Evolutionary conservation across 2,888 invertebrate genomes (phyloP), one percentile per base, ranked within the genome.

Genomic region (Habroteleia sp.): DNA sequence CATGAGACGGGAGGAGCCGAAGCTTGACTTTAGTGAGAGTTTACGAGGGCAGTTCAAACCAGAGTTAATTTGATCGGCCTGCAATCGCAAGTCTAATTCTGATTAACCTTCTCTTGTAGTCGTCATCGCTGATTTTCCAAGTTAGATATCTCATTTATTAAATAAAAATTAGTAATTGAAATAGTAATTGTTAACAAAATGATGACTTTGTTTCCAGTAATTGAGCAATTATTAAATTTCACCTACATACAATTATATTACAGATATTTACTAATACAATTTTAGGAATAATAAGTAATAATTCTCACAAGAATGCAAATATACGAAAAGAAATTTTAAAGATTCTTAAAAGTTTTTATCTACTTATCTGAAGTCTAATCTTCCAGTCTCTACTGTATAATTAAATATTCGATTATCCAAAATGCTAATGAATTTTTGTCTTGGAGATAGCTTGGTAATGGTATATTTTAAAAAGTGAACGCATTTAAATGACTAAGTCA

Each of bases 51-150:
- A 81, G 82, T 83, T 76, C 81, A 82, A 84, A 81, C 83, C 80
- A 82, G 81, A 83, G 85, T 87, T 87, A 87, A 87, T 88, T 88
- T 85, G 85, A 88, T 88, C 86, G 84, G 80, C 83, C 84, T 79
- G 85, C 84, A 85, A 87, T 86, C 83, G 83, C 79, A 74, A 81
- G 84, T 83, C 84, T 84, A 84, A 87, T 84, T 83, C 85, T 87
- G 86, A 87, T 88, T 87, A 85, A 79, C 62, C 62, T 62, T 66
- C 73, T 50, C 50, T 17, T 58, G 50, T 42, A 65, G 56, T 68
- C 68, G 37, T 58, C 76, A 41, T 62, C 68, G 27, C 63, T 72
- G 56, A 72, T 72, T 76, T 42, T 10, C 60, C 16, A 16, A 39
- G 41, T 35, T 58, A 29, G 50, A 41, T 44, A 58, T 69, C 65